A percentile compares a stretch with the other conserved stretches of the same genome.
Conservation (phyloP, 2,797 vertebrate genomes). For the Chloroceryle inda region DNA sequence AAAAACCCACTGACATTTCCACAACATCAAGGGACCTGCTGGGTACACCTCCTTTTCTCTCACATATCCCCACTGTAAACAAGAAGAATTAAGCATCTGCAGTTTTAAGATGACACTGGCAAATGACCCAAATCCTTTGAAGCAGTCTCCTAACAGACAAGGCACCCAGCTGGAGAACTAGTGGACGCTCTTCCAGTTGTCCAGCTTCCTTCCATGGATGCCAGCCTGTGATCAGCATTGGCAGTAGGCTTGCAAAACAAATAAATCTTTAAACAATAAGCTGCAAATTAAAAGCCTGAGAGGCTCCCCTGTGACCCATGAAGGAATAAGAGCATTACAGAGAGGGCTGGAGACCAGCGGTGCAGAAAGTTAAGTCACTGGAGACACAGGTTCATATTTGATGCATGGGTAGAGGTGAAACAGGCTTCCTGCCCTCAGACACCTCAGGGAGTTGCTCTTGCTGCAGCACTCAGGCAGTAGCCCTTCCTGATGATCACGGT, state of each 20-base stretch:
- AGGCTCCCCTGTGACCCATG: constrained; percentile 12
- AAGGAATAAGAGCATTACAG: constrained; percentile 47
- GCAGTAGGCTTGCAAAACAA: constrained; percentile 3
- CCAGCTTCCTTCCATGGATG: not conserved
- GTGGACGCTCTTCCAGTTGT: not conserved
- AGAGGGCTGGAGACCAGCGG: not conserved
- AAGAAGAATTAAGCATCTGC: not conserved
- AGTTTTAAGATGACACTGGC: not conserved
- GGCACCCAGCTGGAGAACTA: not conserved
- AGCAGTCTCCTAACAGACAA: not conserved
- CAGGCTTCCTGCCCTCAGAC: not conserved
- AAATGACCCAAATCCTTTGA: not conserved
- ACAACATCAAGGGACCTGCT: not conserved
- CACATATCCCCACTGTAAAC: not conserved
- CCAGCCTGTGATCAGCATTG: not conserved
- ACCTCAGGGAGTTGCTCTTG: constrained; percentile 36
- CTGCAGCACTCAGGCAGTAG: fast-evolving
- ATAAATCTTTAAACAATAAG: constrained; percentile 64
- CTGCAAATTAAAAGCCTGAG: constrained; percentile 57
- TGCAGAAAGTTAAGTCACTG: constrained; percentile 44
- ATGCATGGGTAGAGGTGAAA: constrained; percentile 65
- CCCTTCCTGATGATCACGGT: not conserved
- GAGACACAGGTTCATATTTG: constrained; percentile 52
- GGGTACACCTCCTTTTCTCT: constrained; percentile 1
- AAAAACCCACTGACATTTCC: too few relatives aligned